Evolutionary conservation across 2,888 invertebrate genomes (phyloP), one percentile per base, ranked within the genome.

Genomic region (Rapana venosa): DNA sequence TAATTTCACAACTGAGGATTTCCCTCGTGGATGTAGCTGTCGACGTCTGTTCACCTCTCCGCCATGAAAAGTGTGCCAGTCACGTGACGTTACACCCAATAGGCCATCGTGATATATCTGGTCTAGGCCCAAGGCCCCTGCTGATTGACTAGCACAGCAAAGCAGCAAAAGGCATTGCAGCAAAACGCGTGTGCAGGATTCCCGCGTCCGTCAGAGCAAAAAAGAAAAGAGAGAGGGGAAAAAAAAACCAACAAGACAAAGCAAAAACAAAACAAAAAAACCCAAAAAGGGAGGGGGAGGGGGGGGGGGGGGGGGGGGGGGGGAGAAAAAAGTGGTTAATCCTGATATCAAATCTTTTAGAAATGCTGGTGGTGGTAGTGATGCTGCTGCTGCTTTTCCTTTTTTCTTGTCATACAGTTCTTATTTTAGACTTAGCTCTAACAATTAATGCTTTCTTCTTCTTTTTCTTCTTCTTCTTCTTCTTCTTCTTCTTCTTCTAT

Each of bases 11-110:
- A 58, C 15, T 30, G 30, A 85, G 30, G 22, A 30, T 15, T 58
- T 85, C 22, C 58, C 85, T 58, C 85, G 85, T 56, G 85, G n/a
- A 58, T 30, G 13, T 30, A 32, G n/a, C 30, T 77, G 77, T 30
- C 13, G 47, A 47, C 17, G 47, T 56, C 26, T 56, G 74, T 74
- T n/a, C 74, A 30, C 58, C 58, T 85, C 20, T 85, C 85, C 85
- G 85, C 85, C 85, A 85, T 85, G 13, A 85, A 85, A 85, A 5
- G 77, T 77, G 81, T 58, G 58, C n/a, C 15, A 13, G 85, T 85
- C 85, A 85, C 85, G 58, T 85, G 85, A 85, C n/a, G 17, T 30
- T n/a, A 13, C 0, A 26, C 36, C 58, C 13, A 6, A 17, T 81
- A 30, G 20, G 79, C 79, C 32, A 30, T 30, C 32, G 35, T 32